phyloP scores from a whole-genome alignment of 2,797 vertebrate genomes.

The Coendou prehensilis region DNA sequence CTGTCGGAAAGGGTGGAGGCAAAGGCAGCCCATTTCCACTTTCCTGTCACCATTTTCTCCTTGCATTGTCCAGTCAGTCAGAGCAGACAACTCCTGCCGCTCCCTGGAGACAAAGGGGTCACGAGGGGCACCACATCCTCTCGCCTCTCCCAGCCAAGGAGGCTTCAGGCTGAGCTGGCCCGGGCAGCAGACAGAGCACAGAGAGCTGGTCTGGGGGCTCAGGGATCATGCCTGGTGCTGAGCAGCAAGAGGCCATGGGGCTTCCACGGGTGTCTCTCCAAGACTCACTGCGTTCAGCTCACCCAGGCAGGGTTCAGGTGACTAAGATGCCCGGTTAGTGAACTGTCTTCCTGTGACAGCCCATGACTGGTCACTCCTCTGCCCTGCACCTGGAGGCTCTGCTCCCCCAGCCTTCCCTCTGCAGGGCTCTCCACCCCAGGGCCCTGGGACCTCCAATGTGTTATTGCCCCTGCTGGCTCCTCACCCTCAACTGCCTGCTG shows the following conservation, averaged over 20 bases:
- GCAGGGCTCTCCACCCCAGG: neutral
- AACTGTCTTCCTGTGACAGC: neutral
- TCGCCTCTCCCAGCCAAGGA: neutral
- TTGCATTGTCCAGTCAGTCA: neutral
- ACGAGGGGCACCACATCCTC: neutral
- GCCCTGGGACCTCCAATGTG: neutral
- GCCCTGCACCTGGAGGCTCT: neutral
- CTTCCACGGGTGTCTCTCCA: neutral
- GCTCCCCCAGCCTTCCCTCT: neutral
- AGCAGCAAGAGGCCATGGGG: neutral
- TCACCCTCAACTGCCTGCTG: neutral
- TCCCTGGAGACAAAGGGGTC: neutral
- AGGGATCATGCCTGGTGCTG: neutral
- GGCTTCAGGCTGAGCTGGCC: neutral
- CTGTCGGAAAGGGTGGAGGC: neutral
- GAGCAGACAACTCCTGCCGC: neutral
- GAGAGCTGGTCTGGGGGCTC: neutral
- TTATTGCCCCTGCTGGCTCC: neutral
- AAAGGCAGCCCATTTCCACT: too few relatives aligned
- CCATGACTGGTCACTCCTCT: too few relatives aligned
- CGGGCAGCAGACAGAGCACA: neutral
- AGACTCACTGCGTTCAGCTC: neutral
- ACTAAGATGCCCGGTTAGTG: too few relatives aligned
- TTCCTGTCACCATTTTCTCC: neutral
- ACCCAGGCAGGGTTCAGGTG: too few relatives aligned